Conservation (phyloP, 1,140 invertebrate species). For the Drosophila pallidifrons region DNA sequence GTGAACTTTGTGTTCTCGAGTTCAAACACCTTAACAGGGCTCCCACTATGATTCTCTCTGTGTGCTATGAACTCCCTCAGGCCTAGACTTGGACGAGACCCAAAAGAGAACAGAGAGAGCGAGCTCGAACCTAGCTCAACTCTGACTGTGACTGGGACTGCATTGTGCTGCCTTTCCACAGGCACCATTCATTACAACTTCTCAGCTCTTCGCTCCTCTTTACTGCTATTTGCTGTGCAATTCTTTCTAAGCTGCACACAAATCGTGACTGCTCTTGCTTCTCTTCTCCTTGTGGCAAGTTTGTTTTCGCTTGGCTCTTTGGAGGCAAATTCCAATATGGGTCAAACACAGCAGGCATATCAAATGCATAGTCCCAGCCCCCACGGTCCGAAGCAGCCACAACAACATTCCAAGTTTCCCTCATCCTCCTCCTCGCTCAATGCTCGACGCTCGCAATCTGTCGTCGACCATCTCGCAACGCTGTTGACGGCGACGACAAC, state of each 20-base stretch:
- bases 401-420: constrained; percentile 58
- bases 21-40: constrained; percentile 67
- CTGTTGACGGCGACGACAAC: constrained; percentile 6
- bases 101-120: background rate
- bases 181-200: constrained; percentile 69
- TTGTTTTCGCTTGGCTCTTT: constrained; percentile 35
- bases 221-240: constrained; percentile 1
- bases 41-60: background rate
- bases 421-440: background rate
- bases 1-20: constrained; percentile 58
- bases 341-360: constrained; percentile 82
- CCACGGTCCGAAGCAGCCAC: constrained; percentile 40
- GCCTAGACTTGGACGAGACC: constrained; percentile 37
- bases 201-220: background rate
- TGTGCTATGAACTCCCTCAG: constrained; percentile 48
- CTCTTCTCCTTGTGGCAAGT: constrained; percentile 33
- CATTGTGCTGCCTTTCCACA: constrained; percentile 42
- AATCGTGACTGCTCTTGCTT: constrained; percentile 63
- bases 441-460: constrained; percentile 60
- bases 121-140: constrained; percentile 11
- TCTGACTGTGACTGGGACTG: constrained; percentile 4
- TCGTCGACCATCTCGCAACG: constrained; percentile 64
- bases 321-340: constrained; percentile 81
- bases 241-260: constrained; percentile 70
- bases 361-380: constrained; percentile 70